Conservation (phyloP, 2,113 vertebrate species). For the Cyrtonyx montezumae region DNA sequence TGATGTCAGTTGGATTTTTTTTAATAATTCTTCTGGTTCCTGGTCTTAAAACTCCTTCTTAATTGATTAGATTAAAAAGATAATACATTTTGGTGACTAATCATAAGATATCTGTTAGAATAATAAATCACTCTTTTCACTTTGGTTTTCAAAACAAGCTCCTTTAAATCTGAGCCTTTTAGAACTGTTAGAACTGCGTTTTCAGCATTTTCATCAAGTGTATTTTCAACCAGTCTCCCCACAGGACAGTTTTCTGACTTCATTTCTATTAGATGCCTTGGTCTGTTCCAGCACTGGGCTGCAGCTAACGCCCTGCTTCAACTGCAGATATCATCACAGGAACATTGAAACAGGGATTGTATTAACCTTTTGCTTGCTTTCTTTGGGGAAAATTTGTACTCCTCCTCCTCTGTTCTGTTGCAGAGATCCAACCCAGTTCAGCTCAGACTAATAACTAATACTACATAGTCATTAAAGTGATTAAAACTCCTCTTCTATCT, state of each 20-base stretch:
- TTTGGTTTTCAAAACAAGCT: background rate
- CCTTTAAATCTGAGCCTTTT: background rate
- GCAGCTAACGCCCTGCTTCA: background rate
- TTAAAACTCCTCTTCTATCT: background rate
- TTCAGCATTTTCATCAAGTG: background rate
- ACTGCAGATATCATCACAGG: background rate
- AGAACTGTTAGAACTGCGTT: background rate
- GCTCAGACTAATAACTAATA: background rate
- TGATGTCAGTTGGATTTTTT: background rate
- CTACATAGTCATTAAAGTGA: background rate
- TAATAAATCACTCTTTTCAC: background rate
- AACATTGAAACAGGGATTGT: background rate
- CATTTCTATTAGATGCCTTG: background rate
- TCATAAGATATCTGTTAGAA: background rate
- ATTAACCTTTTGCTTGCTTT: background rate
- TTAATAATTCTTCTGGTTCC: background rate
- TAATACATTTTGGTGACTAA: background rate
- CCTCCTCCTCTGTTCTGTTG: background rate
- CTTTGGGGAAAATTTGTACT: background rate
- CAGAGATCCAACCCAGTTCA: background rate
- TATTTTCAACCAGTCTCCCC: background rate
- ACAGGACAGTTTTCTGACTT: background rate
- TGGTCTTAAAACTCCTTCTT: background rate
- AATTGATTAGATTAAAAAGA: slow-evolving; percentile 17
- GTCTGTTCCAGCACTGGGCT: background rate